phyloP scores from a whole-genome alignment of 2,113 vertebrate genomes.

The Aspidoscelis tigris region DNA sequence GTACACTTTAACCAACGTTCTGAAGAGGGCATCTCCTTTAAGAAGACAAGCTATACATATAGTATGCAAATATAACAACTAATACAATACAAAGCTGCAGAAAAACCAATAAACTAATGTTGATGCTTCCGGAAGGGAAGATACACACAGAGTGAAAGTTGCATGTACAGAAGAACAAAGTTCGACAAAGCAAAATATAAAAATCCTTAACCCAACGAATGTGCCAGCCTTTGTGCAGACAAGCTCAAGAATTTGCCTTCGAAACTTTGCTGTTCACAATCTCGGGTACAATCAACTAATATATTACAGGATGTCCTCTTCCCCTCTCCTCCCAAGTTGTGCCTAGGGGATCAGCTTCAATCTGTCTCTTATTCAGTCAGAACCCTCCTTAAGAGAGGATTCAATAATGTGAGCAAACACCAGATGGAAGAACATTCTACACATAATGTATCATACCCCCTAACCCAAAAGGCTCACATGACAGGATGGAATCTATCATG shows the following conservation, averaged over 20 bases:
- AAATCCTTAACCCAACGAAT: neutral
- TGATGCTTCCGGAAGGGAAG: neutral
- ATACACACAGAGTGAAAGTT: neutral
- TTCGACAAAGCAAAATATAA: neutral
- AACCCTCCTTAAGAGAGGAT: slow-evolving; percentile 1
- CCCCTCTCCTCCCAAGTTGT: neutral
- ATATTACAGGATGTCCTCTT: neutral
- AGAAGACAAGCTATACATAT: neutral
- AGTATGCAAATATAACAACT: neutral
- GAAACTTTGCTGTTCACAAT: neutral
- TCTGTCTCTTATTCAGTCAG: slow-evolving; percentile 9
- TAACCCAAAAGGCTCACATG: slow-evolving; percentile 12
- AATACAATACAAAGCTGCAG: neutral
- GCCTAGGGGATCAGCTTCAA: neutral
- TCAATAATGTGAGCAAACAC: slow-evolving; percentile 11
- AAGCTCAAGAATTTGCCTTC: neutral
- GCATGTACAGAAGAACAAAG: neutral
- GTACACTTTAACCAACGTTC: too few relatives aligned
- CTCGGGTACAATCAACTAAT: neutral
- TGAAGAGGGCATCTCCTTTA: neutral
- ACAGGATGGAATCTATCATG: slow-evolving; percentile 30
- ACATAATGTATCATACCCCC: neutral
- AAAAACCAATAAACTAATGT: neutral
- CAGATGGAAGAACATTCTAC: slow-evolving; percentile 11
- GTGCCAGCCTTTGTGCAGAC: neutral